Evolutionary conservation across 1,140 invertebrate species (phyloP), one percentile per base, ranked within the genome.

Genomic region (Dufourea novaeangliae): DNA sequence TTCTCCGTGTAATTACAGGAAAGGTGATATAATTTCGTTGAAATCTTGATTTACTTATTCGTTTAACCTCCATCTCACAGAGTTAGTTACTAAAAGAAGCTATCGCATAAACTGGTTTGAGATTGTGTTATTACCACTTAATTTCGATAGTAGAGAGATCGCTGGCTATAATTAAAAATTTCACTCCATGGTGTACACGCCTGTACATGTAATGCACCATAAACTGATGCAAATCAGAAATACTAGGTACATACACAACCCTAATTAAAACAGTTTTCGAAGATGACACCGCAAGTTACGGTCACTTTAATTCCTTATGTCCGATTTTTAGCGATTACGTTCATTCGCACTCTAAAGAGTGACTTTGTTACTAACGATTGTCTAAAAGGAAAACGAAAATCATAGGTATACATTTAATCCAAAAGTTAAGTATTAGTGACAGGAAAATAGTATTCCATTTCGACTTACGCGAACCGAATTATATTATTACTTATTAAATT

Each of bases 81-180:
- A 29, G 44, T 46, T 61, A 44, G 27, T 44, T 25, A 32, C 39
- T 14, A 44, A 32, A 41, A 20, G 32, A 25, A 17, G n/a, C 27
- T n/a, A 22, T 34, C 52, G 37, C 32, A 25, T 27, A 59, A 70
- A 70, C 68, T 29, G 68, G 68, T 70, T 70, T 59, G 2, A 32
- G 52, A 70, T 32, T 22, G 11, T 17, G 25, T 25, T 59, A 59
- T 59, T 37, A 59, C 10, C 54, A 44, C 27, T 59, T 59, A 46
- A 57, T 59, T 59, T 44, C 54, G 34, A 46, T 70, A 11, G 20
- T 57, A 27, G 25, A 59, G 27, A 1, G 2, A 22, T 25, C 3
- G 46, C 17, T 32, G 22, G 8, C 17, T 37, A 54, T 67, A 52
- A 34, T 25, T 62, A 39, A 12, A 41, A 22, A 37, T 41, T 14